These are phyloP conservation scores for Cassiopea andromeda DNA, from an alignment of 30 jellyfish, hydroid and myxozoan genomes.

Conservation along the genomic window DNA sequence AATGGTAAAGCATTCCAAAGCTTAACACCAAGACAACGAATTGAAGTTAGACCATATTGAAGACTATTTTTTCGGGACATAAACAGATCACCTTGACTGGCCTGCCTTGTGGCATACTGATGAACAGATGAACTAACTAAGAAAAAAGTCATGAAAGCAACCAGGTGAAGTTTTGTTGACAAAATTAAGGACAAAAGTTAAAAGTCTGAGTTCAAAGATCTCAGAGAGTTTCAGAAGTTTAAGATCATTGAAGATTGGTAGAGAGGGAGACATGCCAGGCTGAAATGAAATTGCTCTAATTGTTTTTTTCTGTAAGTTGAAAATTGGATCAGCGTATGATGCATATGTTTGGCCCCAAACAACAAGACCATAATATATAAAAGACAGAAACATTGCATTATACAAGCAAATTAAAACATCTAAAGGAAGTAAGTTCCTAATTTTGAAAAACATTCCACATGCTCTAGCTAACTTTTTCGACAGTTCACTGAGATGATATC, in stretches of 20 bases:
- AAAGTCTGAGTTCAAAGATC: conserved; percentile 20
- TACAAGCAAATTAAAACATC: conserved; percentile 42
- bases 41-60: conserved; percentile 42
- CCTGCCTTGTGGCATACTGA: conserved; percentile 9
- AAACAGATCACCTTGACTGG: conserved; percentile 27
- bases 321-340: conserved; percentile 40
- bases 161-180: conserved; percentile 24
- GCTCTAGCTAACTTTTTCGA: conserved; percentile 36
- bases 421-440: conserved; percentile 34
- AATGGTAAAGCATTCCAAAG: conserved; percentile 47
- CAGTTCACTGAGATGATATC: conserved; percentile 46
- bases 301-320: conserved; percentile 21
- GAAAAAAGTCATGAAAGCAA: conserved; percentile 23
- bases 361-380: conserved; percentile 32
- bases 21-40: conserved; percentile 33
- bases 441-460: conserved; percentile 51
- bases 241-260: conserved; percentile 35
- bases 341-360: conserved; percentile 61
- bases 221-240: conserved; percentile 16
- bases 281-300: conserved; percentile 43
- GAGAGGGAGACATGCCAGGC: conserved; percentile 48
- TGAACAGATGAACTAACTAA: background rate
- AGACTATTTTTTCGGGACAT: conserved; percentile 30
- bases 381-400: conserved; percentile 31
- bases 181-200: conserved; percentile 30